Evolutionary conservation across 2,797 vertebrate genomes (phyloP).

Genomic region (Brachyalestes nurse): DNA sequence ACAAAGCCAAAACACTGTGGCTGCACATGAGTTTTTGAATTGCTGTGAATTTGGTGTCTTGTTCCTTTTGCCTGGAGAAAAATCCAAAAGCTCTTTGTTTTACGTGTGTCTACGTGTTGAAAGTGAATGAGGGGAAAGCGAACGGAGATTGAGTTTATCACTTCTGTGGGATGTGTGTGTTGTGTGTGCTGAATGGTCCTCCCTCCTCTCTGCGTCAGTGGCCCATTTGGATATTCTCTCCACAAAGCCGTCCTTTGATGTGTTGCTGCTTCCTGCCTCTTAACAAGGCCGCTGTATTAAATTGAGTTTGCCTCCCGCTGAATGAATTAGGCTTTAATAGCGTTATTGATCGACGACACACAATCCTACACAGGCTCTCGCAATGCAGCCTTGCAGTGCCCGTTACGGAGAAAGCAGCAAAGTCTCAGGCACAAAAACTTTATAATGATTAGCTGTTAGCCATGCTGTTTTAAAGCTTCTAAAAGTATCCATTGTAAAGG

Average conservation of each 20-base stretch:
- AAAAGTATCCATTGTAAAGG: neutral
- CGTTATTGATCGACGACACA: conserved; percentile 76
- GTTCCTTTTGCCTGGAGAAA: neutral
- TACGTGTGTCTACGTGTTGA: neutral
- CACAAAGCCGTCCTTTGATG: conserved; percentile 82
- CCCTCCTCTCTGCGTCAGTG: conserved; percentile 75
- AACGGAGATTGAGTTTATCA: conserved; percentile 8
- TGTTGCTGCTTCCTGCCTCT: conserved; percentile 78
- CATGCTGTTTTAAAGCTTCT: neutral
- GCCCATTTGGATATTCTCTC: conserved; percentile 74
- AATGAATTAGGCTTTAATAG: conserved; percentile 79
- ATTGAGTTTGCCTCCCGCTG: conserved; percentile 71
- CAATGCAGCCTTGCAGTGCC: conserved; percentile 7
- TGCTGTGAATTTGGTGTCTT: neutral
- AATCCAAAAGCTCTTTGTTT: neutral
- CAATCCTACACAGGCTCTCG: conserved; percentile 61
- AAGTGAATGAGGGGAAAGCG: conserved; percentile 1
- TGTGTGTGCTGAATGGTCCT: conserved; percentile 40
- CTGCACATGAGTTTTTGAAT: too few species aligned
- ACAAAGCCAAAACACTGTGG: too few species aligned
- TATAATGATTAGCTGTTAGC: conserved; percentile 3
- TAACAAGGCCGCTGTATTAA: conserved; percentile 75
- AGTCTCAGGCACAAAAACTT: conserved; percentile 5
- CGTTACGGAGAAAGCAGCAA: neutral
- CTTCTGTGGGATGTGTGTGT: conserved; percentile 41